These are phyloP conservation scores for Ecdyonurus torrentis DNA, from an alignment of 2,888 invertebrate species.

Conservation along the genomic window DNA sequence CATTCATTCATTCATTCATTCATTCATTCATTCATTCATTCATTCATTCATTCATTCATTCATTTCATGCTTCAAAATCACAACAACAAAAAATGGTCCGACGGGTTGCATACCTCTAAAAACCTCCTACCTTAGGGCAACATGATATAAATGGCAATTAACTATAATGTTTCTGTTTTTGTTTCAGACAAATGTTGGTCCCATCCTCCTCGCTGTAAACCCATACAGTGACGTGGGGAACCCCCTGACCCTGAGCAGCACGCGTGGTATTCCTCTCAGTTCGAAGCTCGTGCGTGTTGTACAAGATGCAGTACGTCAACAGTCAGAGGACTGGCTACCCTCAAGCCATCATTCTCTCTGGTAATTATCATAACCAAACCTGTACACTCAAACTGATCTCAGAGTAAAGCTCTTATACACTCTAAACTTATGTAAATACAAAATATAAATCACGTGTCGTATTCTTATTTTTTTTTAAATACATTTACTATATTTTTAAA, in stretches of 20 bases:
- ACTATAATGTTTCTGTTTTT: too few relatives aligned
- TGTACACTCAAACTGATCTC: background rate
- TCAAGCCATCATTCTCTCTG: slow-evolving; percentile 84
- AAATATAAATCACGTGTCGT: too few relatives aligned
- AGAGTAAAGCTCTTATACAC: background rate
- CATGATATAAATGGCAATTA: too few relatives aligned
- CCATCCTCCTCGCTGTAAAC: slow-evolving; percentile 78
- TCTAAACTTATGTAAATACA: background rate
- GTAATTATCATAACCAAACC: slow-evolving; percentile 24
- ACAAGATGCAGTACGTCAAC: slow-evolving; percentile 81
- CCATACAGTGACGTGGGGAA: slow-evolving; percentile 76
- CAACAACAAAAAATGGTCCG: too few relatives aligned
- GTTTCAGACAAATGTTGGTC: slow-evolving; percentile 80
- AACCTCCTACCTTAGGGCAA: too few relatives aligned
- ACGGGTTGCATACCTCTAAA: too few relatives aligned
- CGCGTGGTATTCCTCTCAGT: slow-evolving; percentile 52
- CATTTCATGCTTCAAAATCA: too few relatives aligned
- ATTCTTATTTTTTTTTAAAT: background rate
- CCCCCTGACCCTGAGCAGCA: slow-evolving; percentile 69
- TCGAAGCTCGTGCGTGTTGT: slow-evolving; percentile 78
- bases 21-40: too few relatives aligned
- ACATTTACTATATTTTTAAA: background rate
- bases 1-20: too few relatives aligned
- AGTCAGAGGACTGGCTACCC: slow-evolving; percentile 91
- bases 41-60: too few relatives aligned